Base-by-base conservation (phyloP, 2,888 invertebrate species). In the Tethea ocularis region DNA sequence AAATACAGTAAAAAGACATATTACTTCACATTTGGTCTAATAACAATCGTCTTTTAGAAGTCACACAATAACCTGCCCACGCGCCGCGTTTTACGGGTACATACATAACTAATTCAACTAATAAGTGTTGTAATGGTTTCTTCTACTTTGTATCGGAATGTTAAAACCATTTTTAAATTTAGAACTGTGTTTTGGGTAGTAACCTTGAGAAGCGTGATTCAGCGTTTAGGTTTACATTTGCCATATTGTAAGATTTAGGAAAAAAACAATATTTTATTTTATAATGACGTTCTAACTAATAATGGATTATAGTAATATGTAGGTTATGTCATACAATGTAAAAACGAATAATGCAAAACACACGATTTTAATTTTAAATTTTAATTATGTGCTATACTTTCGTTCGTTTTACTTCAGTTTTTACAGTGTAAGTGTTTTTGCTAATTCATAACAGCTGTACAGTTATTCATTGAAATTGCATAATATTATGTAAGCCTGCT, bases 101-200 rank as follows among this genome's bases (percentile, higher is more conserved):
- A 53, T 56, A 56, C 58, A 58, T 61, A 53, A 57, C 61, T 57
- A 57, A 58, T 61, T 56, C n/a, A 46, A 51, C 24, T 58, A 61
- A 61, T 61, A 61, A 57, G 61, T 56, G 58, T 58, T 60, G 52
- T 13, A 60, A 46, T 10, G 46, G 57, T 11, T 53, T 53, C 11
- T 20, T 53, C 53, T 20, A 33, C 53, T 33, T 53, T 10, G 10
- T 2, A 29, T 33, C 53, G 17, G 17, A 1, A 29, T 20, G 10
- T 46, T 20, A 7, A 20, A 11, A 53, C 11, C 17, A 29, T 29
- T 15, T 53, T 24, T 24, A 13, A 4, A 13, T 13, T 1, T 33
- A 13, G 13, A 33, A 33, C 13, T 33, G 1, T 33, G 3, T 33
- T 33, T 33, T 6, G 7, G 26, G 26, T 26, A 2, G 13, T 33